Evolutionary conservation across 2,113 vertebrate genomes (phyloP).

Genomic region (Labeo rohita): DNA sequence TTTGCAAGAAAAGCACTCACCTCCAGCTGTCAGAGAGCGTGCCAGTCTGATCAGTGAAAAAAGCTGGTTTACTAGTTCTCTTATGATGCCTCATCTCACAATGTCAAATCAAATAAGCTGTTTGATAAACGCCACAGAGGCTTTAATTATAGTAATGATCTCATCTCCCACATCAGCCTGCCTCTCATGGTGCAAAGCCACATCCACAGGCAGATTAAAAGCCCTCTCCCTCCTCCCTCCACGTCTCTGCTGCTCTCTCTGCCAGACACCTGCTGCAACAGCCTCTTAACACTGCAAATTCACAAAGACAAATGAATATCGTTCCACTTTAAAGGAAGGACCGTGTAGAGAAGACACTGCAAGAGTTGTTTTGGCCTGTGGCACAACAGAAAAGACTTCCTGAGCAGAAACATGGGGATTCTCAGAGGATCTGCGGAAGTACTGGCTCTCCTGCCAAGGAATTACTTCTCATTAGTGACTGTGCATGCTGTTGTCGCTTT

Average conservation of each 20-base stretch:
- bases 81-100: constrained; percentile 51
- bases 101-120: constrained; percentile 47
- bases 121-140: constrained; percentile 56
- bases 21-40: constrained; percentile 23
- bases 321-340: not conserved
- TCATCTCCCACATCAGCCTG: constrained; percentile 47
- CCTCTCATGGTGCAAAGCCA: constrained; percentile 15
- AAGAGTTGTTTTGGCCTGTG: constrained; percentile 32
- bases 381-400: constrained; percentile 7
- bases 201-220: constrained; percentile 48
- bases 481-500: not conserved
- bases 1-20: constrained; percentile 40
- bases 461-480: constrained; percentile 28
- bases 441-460: constrained; percentile 4
- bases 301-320: constrained; percentile 26
- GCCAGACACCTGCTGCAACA: constrained; percentile 12
- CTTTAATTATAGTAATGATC: constrained; percentile 58
- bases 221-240: not conserved
- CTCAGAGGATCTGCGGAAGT: constrained; percentile 9
- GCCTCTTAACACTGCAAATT: constrained; percentile 3
- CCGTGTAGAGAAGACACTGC: not conserved
- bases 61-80: constrained; percentile 36
- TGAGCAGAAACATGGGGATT: constrained; percentile 1
- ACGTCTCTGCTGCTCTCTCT: constrained; percentile 18
- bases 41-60: constrained; percentile 48